phyloP scores from a whole-genome alignment of 2,113 vertebrate species.

The Daboia siamensis region DNA sequence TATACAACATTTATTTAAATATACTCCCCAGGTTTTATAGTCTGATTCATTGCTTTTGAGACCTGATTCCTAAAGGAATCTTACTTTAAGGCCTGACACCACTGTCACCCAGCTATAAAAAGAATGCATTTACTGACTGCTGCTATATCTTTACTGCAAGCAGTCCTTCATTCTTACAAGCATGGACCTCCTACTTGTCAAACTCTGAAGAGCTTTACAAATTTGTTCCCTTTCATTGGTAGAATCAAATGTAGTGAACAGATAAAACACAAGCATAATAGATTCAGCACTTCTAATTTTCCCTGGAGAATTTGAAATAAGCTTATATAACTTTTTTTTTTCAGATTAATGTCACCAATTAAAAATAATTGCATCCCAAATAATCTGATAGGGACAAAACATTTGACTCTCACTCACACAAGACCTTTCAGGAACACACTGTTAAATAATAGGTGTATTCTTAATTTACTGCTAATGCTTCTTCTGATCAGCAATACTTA shows the following conservation, averaged over 20 bases:
- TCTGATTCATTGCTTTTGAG: background rate
- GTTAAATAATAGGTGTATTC: background rate
- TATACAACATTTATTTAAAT: background rate
- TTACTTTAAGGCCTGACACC: conserved; percentile 8
- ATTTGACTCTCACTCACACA: background rate
- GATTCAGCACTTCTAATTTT: background rate
- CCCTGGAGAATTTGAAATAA: background rate
- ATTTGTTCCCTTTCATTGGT: conserved; percentile 16
- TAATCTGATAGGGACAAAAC: background rate
- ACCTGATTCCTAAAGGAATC: background rate
- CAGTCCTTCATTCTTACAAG: background rate
- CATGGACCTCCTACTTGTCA: conserved; percentile 10
- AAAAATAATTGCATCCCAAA: background rate
- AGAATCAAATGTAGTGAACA: background rate
- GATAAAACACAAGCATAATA: background rate
- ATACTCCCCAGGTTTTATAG: background rate
- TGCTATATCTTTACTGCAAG: conserved; percentile 32
- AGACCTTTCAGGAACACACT: background rate
- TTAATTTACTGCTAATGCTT: background rate
- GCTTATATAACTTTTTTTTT: background rate
- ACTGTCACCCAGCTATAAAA: conserved; percentile 37
- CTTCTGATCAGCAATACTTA: background rate
- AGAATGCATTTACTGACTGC: conserved; percentile 2
- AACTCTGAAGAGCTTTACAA: background rate
- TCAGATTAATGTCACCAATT: background rate